phyloP scores from a whole-genome alignment of 1,140 invertebrate genomes.

The Caerostris extrusa region DNA sequence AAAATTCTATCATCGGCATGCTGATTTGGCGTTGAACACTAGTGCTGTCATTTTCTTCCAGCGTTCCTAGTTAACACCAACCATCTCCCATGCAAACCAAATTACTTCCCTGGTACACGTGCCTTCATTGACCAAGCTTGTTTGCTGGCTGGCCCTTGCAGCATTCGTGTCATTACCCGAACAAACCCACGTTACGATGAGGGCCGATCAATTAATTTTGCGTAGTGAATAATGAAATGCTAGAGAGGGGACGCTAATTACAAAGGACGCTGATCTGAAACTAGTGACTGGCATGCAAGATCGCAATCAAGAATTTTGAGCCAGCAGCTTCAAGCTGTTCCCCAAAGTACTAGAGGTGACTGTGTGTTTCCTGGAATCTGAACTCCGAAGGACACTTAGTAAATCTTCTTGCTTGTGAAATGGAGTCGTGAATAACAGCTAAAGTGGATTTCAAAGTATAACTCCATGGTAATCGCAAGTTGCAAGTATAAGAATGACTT shows the following conservation, averaged over 20 bases:
- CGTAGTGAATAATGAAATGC: conserved; percentile 46
- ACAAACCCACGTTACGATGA: conserved; percentile 30
- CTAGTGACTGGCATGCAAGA: conserved; percentile 30
- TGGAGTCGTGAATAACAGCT: too few species aligned
- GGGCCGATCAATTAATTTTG: conserved; percentile 60
- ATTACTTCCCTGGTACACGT: neutral
- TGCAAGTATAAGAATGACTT: too few species aligned
- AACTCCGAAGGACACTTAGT: too few species aligned
- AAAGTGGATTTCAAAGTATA: too few species aligned
- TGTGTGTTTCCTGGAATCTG: too few species aligned
- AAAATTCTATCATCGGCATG: neutral
- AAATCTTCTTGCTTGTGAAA: too few species aligned
- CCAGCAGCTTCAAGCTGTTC: too few species aligned
- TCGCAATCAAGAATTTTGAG: conserved; percentile 45
- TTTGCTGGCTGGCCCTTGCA: neutral
- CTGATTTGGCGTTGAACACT: neutral
- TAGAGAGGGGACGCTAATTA: conserved; percentile 16
- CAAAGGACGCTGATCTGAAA: conserved; percentile 19
- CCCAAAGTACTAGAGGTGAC: too few species aligned
- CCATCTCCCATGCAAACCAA: neutral
- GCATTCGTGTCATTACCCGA: conserved; percentile 11
- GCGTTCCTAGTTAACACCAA: neutral
- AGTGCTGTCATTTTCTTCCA: conserved; percentile 16
- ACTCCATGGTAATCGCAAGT: too few species aligned
- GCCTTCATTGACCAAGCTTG: conserved; percentile 14